A percentile compares a stretch with the other conserved stretches of the same genome.
Conservation (phyloP, 2,113 vertebrate genomes). For the Microcebus tavaratra region DNA sequence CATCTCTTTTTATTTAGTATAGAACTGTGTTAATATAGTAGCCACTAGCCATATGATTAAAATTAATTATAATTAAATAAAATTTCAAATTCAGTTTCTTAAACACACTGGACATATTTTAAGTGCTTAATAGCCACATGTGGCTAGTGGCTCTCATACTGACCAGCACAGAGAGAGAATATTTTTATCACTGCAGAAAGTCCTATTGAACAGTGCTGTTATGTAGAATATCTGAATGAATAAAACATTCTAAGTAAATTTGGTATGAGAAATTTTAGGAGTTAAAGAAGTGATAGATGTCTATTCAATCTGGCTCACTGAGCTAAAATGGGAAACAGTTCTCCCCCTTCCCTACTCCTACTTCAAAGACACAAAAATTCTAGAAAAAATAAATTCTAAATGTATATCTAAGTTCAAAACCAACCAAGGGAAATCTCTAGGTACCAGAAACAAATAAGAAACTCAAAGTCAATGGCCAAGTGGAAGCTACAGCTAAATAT, state of each 20-base stretch:
- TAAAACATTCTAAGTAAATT: background rate
- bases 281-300: background rate
- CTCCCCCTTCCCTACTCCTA: background rate
- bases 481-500: background rate
- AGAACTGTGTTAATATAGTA: background rate
- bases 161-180: background rate
- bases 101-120: background rate
- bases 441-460: conserved; percentile 12
- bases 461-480: background rate
- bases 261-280: background rate
- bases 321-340: background rate
- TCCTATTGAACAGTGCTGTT: background rate
- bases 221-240: background rate
- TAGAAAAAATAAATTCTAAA: background rate
- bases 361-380: background rate
- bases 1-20: conserved; percentile 31
- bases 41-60: background rate
- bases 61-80: background rate
- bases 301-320: background rate
- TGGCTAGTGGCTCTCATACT: background rate
- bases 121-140: background rate
- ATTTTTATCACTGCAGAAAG: background rate
- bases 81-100: conserved; percentile 29
- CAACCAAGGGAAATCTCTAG: background rate
- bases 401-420: background rate